Evolutionary conservation across 1,140 invertebrate species (phyloP).

Genomic region (Orussus abietinus): DNA sequence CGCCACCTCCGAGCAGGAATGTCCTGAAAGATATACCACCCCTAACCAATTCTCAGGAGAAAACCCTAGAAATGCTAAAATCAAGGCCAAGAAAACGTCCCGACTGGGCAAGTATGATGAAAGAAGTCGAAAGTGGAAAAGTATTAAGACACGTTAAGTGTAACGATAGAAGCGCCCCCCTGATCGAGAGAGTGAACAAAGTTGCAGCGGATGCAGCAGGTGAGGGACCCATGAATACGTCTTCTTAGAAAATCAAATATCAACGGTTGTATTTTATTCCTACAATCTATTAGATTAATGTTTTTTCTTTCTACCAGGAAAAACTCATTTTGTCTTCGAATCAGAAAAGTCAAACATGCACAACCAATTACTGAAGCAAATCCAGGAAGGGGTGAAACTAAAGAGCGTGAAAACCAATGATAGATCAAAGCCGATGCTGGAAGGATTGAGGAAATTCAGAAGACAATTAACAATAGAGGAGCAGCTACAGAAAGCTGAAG

Average conservation of each 20-base stretch:
- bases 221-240: too few species aligned
- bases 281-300: not conserved
- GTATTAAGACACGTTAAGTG: constrained; percentile 77
- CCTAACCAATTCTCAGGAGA: constrained; percentile 54
- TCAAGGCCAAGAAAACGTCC: constrained; percentile 75
- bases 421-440: constrained; percentile 77
- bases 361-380: constrained; percentile 79
- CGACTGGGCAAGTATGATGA: constrained; percentile 87
- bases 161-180: constrained; percentile 70
- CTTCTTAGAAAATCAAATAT: too few species aligned
- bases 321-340: constrained; percentile 80
- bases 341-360: constrained; percentile 80
- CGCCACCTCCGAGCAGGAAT: constrained; percentile 59
- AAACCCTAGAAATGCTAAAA: constrained; percentile 62
- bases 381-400: constrained; percentile 72
- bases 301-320: constrained; percentile 30
- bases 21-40: constrained; percentile 50
- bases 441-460: constrained; percentile 80
- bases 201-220: constrained; percentile 56
- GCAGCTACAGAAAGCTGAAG: constrained; percentile 72
- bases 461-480: constrained; percentile 86
- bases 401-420: constrained; percentile 79
- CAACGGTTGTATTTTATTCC: not conserved
- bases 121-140: constrained; percentile 76
- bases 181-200: constrained; percentile 55